Percentiles rank a stretch among this genome's conserved stretches.
phyloP scores from a whole-genome alignment of 2,797 vertebrate genomes.

The Lepilemur septentrionalis region DNA sequence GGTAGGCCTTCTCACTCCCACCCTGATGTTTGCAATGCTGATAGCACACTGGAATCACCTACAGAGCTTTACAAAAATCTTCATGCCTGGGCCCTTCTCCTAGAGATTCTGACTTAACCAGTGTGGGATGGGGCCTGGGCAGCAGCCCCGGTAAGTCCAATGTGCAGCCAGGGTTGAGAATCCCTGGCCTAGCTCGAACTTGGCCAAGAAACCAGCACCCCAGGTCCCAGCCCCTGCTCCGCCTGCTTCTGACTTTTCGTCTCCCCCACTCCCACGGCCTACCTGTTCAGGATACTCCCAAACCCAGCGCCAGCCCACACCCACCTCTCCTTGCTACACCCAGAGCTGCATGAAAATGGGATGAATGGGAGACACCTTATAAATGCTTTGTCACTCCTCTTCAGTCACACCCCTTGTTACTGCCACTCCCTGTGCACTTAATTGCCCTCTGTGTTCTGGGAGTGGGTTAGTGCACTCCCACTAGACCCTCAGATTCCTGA shows the following conservation, averaged over 20 bases:
- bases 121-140: neutral
- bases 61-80: neutral
- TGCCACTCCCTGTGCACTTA: neutral
- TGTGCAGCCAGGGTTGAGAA: neutral
- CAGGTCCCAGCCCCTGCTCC: neutral
- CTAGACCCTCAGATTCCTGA: neutral
- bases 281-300: neutral
- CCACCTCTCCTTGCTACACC: neutral
- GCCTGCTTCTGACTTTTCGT: neutral
- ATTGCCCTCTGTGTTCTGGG: neutral
- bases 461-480: neutral
- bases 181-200: fast-evolving
- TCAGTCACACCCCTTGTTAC: neutral
- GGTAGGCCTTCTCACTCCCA: neutral
- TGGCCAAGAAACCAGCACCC: neutral
- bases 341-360: neutral
- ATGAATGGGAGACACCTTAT: neutral
- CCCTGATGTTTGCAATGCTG: neutral
- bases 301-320: neutral
- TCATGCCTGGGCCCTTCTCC: neutral
- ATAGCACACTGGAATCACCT: neutral
- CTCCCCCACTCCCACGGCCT: neutral
- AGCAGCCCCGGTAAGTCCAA: neutral
- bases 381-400: neutral
- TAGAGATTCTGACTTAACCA: neutral